Conservation (phyloP, 2,113 vertebrate genomes). For the Typhlomys cinereus region DNA sequence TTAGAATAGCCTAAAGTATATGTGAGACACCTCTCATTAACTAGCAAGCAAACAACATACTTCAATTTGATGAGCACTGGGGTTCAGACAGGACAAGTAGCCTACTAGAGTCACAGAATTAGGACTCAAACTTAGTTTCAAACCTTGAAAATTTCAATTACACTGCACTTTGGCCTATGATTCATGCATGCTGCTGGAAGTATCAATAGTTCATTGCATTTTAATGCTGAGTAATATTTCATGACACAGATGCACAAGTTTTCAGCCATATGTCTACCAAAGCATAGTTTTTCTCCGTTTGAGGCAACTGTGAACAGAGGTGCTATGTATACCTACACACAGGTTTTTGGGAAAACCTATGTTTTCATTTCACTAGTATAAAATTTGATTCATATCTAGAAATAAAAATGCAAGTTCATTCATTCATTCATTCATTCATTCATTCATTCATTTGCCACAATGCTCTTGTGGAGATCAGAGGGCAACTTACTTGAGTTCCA, state of each 20-base stretch:
- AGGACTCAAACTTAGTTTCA: background rate
- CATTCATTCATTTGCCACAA: too few relatives aligned
- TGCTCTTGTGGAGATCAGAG: too few relatives aligned
- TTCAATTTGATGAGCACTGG: background rate
- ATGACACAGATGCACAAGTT: background rate
- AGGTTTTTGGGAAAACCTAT: background rate
- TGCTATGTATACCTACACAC: background rate
- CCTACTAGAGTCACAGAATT: background rate
- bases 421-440: too few relatives aligned
- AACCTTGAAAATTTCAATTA: background rate
- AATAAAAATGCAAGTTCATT: background rate
- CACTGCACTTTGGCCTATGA: background rate
- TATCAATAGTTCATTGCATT: background rate
- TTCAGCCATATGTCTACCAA: background rate
- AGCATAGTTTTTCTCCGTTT: background rate
- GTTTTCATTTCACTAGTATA: background rate
- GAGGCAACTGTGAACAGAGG: background rate
- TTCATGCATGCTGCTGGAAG: background rate
- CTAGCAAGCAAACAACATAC: background rate
- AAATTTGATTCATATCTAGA: conserved; percentile 4
- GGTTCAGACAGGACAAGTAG: background rate
- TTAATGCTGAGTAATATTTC: background rate
- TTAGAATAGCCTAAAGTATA: background rate
- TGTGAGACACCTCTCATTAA: background rate
- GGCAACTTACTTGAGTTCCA: too few relatives aligned